Evolutionary conservation across 1,140 invertebrate genomes (phyloP).

Genomic region (Caenorhabditis remanei): DNA sequence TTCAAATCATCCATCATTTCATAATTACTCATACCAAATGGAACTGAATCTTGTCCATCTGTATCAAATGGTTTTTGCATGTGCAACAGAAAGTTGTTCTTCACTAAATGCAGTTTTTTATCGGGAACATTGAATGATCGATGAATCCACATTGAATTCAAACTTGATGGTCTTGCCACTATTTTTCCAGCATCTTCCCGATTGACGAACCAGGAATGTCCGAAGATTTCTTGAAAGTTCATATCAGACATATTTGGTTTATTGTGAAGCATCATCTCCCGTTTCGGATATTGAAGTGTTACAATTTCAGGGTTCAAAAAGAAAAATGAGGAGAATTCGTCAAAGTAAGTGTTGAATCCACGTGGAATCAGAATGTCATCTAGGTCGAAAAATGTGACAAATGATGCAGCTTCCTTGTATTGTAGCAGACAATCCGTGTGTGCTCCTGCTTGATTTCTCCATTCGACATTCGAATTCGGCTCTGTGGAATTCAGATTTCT

Average conservation of each 20-base stretch:
- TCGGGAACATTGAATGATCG: conserved; percentile 28
- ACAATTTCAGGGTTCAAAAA: background rate
- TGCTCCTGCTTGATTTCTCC: conserved; percentile 43
- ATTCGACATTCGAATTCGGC: conserved; percentile 32
- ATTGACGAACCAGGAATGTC: background rate
- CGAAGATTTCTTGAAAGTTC: background rate
- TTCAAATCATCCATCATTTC: background rate
- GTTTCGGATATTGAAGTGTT: background rate
- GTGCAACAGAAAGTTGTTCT: conserved; percentile 2
- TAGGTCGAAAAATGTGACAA: background rate
- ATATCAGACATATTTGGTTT: conserved; percentile 13
- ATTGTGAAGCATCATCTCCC: conserved; percentile 18
- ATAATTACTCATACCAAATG: background rate
- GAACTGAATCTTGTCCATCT: background rate
- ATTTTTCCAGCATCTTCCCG: conserved; percentile 9
- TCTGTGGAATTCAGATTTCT: background rate
- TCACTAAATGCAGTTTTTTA: background rate
- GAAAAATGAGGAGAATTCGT: conserved; percentile 19
- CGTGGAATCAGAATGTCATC: conserved; percentile 16
- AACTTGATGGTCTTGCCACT: background rate
- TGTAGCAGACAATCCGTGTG: conserved; percentile 29
- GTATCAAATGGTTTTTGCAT: conserved; percentile 21
- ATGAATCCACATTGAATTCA: conserved; percentile 39
- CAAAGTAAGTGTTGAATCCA: background rate
- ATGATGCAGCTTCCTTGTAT: background rate